These are phyloP conservation scores for Cisticola juncidis DNA, from an alignment of 2,113 vertebrate species.

Conservation along the genomic window DNA sequence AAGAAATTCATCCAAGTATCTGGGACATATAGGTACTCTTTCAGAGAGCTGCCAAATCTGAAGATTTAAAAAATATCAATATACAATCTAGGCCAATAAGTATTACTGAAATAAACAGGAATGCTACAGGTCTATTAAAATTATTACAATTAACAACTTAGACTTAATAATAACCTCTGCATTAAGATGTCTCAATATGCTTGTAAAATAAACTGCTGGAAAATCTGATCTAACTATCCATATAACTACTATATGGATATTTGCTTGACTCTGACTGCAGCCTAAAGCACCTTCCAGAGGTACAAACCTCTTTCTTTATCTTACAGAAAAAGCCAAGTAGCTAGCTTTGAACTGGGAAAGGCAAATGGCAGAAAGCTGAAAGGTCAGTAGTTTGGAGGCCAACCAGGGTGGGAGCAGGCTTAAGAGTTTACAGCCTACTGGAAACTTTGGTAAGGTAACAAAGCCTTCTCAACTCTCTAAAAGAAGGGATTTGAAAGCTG, in stretches of 20 bases:
- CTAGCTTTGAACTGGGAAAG: background rate
- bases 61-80: background rate
- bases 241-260: background rate
- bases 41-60: background rate
- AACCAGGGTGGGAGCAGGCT: background rate
- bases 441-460: background rate
- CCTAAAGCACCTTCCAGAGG: background rate
- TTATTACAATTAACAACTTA: background rate
- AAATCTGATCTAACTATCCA: background rate
- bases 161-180: background rate
- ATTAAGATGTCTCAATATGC: background rate
- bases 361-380: background rate
- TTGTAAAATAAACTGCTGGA: conserved; percentile 38
- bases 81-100: background rate
- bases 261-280: background rate
- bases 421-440: background rate
- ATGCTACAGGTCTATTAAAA: background rate
- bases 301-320: background rate
- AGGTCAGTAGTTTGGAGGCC: background rate
- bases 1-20: background rate
- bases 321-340: background rate
- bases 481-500: background rate
- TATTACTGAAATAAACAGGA: background rate
- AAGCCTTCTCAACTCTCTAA: background rate
- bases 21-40: background rate